phyloP scores from a whole-genome alignment of 2,888 invertebrate species.

The Cerceris rybyensis region DNA sequence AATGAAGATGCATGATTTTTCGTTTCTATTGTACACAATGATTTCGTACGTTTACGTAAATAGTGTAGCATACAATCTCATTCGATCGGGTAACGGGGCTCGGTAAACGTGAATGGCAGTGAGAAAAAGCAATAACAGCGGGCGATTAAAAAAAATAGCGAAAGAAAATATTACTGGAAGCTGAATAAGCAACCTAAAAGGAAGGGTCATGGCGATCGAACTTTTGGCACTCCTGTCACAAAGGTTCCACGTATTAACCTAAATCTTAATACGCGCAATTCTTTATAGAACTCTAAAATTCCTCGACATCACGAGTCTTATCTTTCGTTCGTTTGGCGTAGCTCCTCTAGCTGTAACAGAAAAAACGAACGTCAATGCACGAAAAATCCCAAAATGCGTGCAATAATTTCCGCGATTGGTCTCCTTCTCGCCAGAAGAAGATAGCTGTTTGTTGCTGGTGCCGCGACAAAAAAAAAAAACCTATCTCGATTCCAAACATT shows the following conservation, averaged over 20 bases:
- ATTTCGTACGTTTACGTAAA: slow-evolving; percentile 36
- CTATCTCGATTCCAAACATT: no score
- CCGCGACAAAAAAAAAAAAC: no score
- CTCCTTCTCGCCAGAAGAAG: no score
- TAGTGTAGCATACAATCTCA: slow-evolving; percentile 38
- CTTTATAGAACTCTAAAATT: slow-evolving; percentile 25
- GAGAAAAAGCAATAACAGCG: slow-evolving; percentile 17
- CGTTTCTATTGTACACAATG: slow-evolving; percentile 22
- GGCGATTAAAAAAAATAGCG: neutral
- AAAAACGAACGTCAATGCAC: neutral
- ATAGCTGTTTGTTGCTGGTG: no score
- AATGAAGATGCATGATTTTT: neutral
- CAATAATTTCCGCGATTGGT: no score
- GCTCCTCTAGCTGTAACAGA: slow-evolving; percentile 73
- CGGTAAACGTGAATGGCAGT: slow-evolving; percentile 30
- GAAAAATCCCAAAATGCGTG: neutral
- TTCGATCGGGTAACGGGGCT: slow-evolving; percentile 38
- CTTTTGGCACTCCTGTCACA: slow-evolving; percentile 46
- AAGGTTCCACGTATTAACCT: slow-evolving; percentile 34
- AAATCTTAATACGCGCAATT: slow-evolving; percentile 21
- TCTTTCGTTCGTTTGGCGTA: slow-evolving; percentile 71
- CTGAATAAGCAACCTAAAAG: slow-evolving; percentile 11
- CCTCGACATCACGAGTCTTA: slow-evolving; percentile 44
- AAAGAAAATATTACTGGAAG: slow-evolving; percentile 6
- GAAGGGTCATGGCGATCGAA: slow-evolving; percentile 3